Percentiles rank a stretch among this genome's conserved stretches.
Evolutionary conservation across 2,113 vertebrate species (phyloP).

Genomic region (Pseudonaja textilis): DNA sequence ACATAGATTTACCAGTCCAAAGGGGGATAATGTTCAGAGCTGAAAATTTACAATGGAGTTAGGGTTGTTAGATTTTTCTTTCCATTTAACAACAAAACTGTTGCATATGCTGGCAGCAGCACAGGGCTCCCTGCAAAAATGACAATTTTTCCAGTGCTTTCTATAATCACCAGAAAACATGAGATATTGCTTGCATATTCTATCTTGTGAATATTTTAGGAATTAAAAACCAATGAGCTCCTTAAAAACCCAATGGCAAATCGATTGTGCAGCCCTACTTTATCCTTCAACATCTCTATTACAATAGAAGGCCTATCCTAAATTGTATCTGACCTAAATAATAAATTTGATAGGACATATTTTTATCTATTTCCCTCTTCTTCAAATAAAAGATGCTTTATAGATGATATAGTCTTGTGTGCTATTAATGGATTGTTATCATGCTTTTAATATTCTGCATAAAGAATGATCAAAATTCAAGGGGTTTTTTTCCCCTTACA

Average conservation of each 20-base stretch:
- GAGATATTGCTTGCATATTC: not conserved
- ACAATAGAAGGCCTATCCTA: not conserved
- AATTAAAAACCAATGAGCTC: not conserved
- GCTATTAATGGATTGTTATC: not conserved
- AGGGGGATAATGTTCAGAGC: not conserved
- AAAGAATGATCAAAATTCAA: not conserved
- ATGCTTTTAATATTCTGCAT: not conserved
- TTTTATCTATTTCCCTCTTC: not conserved
- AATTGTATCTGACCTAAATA: not conserved
- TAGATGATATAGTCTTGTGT: not conserved
- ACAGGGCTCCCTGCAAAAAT: not conserved
- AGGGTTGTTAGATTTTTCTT: not conserved
- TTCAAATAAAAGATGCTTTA: not conserved
- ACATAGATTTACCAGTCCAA: not conserved
- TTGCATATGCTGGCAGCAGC: not conserved
- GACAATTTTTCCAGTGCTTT: not conserved
- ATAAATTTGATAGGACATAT: not conserved
- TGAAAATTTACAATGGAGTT: not conserved
- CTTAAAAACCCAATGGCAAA: not conserved
- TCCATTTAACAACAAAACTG: not conserved
- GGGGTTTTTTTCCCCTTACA: not conserved
- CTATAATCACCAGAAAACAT: not conserved
- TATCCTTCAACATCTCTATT: not conserved
- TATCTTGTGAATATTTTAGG: not conserved
- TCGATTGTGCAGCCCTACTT: not conserved